Conservation (phyloP, 2,888 invertebrate species). For the Orthosia gothica region DNA sequence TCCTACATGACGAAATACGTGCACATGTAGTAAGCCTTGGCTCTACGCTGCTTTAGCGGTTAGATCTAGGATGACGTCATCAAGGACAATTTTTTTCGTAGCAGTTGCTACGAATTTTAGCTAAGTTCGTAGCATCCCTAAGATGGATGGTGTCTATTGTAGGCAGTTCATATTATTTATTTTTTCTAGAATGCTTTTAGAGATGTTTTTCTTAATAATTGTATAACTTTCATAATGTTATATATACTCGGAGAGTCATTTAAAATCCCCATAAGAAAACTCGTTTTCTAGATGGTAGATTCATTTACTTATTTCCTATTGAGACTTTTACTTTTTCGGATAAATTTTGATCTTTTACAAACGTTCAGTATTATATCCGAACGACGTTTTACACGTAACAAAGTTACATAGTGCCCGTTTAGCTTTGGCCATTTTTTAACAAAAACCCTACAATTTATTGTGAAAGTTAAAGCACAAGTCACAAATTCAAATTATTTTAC, state of each 20-base stretch:
- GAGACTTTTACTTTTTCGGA: too few species aligned
- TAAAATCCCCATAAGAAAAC: neutral
- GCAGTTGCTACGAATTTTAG: slow-evolving; percentile 71
- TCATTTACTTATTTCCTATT: neutral
- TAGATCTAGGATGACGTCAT: slow-evolving; percentile 58
- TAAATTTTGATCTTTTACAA: neutral
- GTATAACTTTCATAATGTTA: too few species aligned
- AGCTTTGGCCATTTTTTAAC: too few species aligned
- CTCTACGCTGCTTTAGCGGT: slow-evolving; percentile 43
- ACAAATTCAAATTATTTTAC: neutral
- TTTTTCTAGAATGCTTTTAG: too few species aligned
- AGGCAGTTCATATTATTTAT: too few species aligned
- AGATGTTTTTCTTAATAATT: too few species aligned
- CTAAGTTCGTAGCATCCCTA: neutral
- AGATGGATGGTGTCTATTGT: neutral
- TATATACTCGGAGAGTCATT: too few species aligned
- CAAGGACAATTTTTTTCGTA: slow-evolving; percentile 68
- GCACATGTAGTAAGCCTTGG: slow-evolving; percentile 16
- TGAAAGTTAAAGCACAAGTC: neutral
- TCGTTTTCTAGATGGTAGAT: neutral
- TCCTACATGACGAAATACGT: slow-evolving; percentile 6
- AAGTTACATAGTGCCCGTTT: neutral
- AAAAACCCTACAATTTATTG: too few species aligned
- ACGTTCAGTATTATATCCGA: neutral
- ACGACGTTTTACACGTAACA: neutral